These are phyloP conservation scores for Chaenodraco wilsoni DNA, from an alignment of 2,797 vertebrate genomes.

Conservation along the genomic window DNA sequence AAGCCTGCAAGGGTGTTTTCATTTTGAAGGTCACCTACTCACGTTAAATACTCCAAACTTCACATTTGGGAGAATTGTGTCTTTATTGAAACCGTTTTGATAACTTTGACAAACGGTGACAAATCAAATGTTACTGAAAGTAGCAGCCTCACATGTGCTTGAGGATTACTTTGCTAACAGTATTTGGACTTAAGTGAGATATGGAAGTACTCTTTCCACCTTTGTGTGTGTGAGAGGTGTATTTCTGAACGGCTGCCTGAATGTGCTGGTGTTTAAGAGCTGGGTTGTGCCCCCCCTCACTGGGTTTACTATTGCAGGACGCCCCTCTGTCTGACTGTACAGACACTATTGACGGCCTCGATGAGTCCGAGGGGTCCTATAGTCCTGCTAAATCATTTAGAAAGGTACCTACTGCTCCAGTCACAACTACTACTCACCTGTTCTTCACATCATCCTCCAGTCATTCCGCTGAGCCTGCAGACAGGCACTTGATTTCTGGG, in stretches of 20 bases:
- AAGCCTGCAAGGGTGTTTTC: background rate
- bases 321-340: slow-evolving; percentile 99
- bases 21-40: background rate
- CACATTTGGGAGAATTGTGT: background rate
- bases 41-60: background rate
- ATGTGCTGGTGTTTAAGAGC: slow-evolving; percentile 62
- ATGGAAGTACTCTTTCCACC: slow-evolving; percentile 53
- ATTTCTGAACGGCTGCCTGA: slow-evolving; percentile 42
- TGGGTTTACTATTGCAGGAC: slow-evolving; percentile 98
- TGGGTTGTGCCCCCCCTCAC: slow-evolving; percentile 90
- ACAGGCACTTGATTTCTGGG: background rate
- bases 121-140: background rate
- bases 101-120: background rate
- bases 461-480: slow-evolving; percentile 35
- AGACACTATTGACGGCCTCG: slow-evolving; percentile 99
- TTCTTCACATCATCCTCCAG: slow-evolving; percentile 47
- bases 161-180: background rate
- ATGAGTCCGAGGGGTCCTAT: slow-evolving; percentile 96
- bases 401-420: slow-evolving; percentile 92
- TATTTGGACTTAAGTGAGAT: background rate
- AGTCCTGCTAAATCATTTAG: slow-evolving; percentile 97
- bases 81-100: background rate
- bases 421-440: slow-evolving; percentile 67
- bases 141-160: background rate
- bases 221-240: slow-evolving; percentile 49